phyloP scores from a whole-genome alignment of 2,113 vertebrate genomes.

The Cyanoliseus patagonus region DNA sequence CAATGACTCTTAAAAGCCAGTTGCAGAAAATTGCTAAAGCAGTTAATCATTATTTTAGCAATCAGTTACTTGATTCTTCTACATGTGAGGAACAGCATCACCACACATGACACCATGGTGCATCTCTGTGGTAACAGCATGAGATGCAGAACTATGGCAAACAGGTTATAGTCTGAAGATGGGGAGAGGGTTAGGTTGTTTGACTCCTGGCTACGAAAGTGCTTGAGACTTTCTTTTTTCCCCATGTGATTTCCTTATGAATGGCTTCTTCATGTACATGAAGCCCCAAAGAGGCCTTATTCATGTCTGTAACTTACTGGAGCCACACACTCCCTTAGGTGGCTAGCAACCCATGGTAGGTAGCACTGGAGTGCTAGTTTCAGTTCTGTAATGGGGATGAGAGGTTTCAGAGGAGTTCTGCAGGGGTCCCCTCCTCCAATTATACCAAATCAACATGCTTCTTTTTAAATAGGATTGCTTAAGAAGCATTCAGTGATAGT shows the following conservation, averaged over 20 bases:
- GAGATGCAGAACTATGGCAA: not conserved
- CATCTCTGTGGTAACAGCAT: not conserved
- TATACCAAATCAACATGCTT: not conserved
- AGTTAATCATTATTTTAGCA: not conserved
- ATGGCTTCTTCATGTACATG: not conserved
- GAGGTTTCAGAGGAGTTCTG: not conserved
- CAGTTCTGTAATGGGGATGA: not conserved
- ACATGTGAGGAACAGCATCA: not conserved
- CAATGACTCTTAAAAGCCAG: not conserved
- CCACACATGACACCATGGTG: rapidly evolving
- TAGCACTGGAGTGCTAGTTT: not conserved
- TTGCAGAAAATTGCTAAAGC: not conserved
- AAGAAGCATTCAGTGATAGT: not conserved
- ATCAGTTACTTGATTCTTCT: not conserved
- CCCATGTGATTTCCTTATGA: not conserved
- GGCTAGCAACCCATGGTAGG: not conserved
- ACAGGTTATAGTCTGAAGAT: not conserved
- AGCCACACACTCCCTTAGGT: not conserved
- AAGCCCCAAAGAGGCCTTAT: not conserved
- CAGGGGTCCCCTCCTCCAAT: not conserved
- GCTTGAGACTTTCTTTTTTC: not conserved
- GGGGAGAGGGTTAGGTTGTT: not conserved
- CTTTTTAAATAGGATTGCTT: not conserved
- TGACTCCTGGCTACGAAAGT: not conserved
- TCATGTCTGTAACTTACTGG: not conserved